These are phyloP conservation scores for Scelioninae gen. 1 DNA, from an alignment of 2,888 invertebrate species.

Conservation along the genomic window DNA sequence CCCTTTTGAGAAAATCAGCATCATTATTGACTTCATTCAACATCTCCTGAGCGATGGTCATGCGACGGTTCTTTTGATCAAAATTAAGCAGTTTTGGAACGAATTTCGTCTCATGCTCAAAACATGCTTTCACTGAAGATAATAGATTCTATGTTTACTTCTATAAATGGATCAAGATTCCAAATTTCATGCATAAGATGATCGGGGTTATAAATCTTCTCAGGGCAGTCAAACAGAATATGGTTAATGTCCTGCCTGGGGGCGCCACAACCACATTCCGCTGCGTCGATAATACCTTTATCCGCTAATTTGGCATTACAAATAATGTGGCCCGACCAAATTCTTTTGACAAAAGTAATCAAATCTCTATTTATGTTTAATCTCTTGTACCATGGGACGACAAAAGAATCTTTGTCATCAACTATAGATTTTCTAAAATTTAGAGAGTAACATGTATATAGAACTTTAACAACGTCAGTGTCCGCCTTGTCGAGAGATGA, in stretches of 20 bases:
- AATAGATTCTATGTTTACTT: background rate
- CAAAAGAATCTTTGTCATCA: background rate
- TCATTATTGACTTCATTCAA: no score
- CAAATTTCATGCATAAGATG: conserved; percentile 8
- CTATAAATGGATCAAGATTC: conserved; percentile 7
- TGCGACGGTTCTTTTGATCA: no score
- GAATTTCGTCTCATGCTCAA: no score
- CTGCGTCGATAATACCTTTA: conserved; percentile 1
- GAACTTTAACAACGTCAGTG: background rate
- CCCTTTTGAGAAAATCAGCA: no score
- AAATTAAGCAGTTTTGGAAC: no score
- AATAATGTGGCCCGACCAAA: conserved; percentile 8
- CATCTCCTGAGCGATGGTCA: no score
- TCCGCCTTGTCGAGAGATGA: background rate
- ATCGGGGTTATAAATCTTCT: background rate
- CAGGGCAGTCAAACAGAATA: conserved; percentile 14
- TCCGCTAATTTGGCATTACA: background rate
- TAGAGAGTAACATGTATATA: background rate
- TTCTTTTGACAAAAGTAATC: conserved; percentile 15
- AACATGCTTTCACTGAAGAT: background rate
- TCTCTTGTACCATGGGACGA: conserved; percentile 4
- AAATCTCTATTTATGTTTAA: background rate
- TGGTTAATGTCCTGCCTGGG: conserved; percentile 14
- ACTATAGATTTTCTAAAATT: background rate
- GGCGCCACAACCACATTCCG: no score